phyloP scores from a whole-genome alignment of 2,888 invertebrate genomes.

The Embidobia sp. region DNA sequence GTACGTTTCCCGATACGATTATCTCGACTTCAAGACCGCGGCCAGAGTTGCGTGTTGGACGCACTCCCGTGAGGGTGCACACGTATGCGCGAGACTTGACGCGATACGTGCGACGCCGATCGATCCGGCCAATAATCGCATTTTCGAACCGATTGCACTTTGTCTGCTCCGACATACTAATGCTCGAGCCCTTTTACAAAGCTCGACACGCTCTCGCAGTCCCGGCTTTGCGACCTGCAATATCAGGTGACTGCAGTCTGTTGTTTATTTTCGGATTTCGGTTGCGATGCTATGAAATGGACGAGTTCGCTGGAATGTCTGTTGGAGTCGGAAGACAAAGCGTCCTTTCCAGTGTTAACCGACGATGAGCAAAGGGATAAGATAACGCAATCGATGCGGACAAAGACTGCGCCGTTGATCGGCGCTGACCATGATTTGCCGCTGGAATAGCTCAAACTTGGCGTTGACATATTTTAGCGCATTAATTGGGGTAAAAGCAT shows the following conservation, averaged over 20 bases:
- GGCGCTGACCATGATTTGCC: too few species aligned
- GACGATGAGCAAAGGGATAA: too few species aligned
- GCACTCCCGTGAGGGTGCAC: conserved; percentile 8
- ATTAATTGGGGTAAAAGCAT: too few species aligned
- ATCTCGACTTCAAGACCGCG: conserved; percentile 55
- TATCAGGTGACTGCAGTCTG: conserved; percentile 27
- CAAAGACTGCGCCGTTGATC: too few species aligned
- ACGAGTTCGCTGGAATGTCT: conserved; percentile 24
- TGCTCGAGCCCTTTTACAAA: conserved; percentile 52
- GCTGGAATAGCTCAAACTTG: too few species aligned
- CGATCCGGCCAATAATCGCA: conserved; percentile 64
- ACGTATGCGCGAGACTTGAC: conserved; percentile 31
- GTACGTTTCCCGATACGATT: conserved; percentile 60
- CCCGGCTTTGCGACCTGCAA: background rate
- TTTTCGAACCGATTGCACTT: conserved; percentile 64
- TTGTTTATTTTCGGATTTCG: conserved; percentile 47
- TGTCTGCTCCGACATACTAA: conserved; percentile 53
- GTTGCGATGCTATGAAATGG: conserved; percentile 18
- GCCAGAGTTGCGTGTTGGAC: conserved; percentile 52
- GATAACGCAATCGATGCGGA: too few species aligned
- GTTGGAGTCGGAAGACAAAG: conserved; percentile 27
- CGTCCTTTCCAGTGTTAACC: too few species aligned
- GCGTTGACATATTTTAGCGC: too few species aligned
- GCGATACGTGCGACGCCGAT: conserved; percentile 49
- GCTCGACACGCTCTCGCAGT: conserved; percentile 6